A percentile compares a stretch with the other conserved stretches of the same genome.
phyloP scores from a whole-genome alignment of 2,797 vertebrate species.

The Myiotriccus ornatus region DNA sequence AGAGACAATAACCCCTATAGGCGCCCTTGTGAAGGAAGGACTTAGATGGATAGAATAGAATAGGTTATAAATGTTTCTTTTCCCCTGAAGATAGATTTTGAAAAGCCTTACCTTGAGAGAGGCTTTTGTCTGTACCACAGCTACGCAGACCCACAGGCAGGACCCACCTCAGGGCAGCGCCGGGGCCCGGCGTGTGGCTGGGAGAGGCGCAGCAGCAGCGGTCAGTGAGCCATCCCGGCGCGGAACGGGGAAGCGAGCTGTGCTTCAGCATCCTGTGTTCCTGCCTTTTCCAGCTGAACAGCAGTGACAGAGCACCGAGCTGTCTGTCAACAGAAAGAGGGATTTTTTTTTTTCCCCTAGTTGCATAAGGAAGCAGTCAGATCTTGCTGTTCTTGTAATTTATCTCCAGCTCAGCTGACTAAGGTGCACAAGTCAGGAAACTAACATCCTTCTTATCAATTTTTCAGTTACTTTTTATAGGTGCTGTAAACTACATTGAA shows the following conservation, averaged over 20 bases:
- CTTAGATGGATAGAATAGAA: neutral
- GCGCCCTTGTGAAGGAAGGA: neutral
- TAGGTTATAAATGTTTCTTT: neutral
- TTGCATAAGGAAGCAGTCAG: constrained; percentile 31
- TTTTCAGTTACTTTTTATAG: constrained; percentile 8
- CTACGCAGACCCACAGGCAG: neutral
- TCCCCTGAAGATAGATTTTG: neutral
- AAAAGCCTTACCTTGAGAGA: neutral
- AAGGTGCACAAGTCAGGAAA: neutral
- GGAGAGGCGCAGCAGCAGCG: accelerated
- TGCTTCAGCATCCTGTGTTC: neutral
- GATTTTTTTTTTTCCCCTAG: neutral
- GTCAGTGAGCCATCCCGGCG: accelerated
- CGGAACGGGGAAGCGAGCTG: accelerated
- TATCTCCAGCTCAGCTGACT: neutral
- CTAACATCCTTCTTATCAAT: neutral
- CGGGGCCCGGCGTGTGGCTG: accelerated
- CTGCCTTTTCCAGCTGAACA: neutral
- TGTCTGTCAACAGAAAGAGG: neutral
- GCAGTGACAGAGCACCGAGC: neutral
- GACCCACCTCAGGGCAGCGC: accelerated
- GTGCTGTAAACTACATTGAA: neutral
- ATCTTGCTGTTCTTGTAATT: neutral
- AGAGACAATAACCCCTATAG: neutral
- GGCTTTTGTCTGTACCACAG: accelerated